Evolutionary conservation across 2,888 invertebrate genomes (phyloP).

Genomic region (Caenorhabditis sp.): DNA sequence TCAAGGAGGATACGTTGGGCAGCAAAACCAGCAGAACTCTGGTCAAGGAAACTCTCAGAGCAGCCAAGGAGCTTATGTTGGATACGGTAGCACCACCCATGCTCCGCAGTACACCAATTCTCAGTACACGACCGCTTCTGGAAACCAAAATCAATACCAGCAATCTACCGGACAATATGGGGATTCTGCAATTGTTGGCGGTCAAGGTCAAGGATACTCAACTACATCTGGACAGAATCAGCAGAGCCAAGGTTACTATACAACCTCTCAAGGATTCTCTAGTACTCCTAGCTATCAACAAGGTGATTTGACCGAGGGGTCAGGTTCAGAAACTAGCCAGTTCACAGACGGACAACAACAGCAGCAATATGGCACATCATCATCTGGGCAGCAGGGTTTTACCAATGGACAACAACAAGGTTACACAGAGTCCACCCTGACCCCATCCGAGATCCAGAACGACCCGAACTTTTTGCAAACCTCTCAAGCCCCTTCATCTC

Average conservation of each 20-base stretch:
- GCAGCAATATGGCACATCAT: conserved; percentile 13
- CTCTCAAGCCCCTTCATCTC: too few relatives aligned
- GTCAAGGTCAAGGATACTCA: not conserved
- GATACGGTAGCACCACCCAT: conserved; percentile 6
- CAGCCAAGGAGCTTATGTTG: not conserved
- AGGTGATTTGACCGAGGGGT: conserved; percentile 42
- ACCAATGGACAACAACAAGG: conserved; percentile 32
- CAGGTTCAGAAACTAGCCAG: conserved; percentile 23
- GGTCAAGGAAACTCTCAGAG: not conserved
- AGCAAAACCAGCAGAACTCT: not conserved
- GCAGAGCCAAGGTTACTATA: not conserved
- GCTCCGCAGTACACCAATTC: not conserved
- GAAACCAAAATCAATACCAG: conserved; percentile 7
- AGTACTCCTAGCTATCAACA: conserved; percentile 30
- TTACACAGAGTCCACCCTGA: conserved; percentile 19
- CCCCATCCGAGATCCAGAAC: too few relatives aligned
- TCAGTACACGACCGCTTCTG: conserved; percentile 4
- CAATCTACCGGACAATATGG: conserved; percentile 1
- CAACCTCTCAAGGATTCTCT: not conserved
- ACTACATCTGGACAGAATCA: not conserved
- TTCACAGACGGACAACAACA: conserved; percentile 42
- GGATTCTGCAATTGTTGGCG: not conserved
- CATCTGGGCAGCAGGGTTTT: not conserved
- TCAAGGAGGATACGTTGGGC: conserved; percentile 2
- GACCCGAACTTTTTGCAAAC: too few relatives aligned